Evolutionary conservation across 1,140 invertebrate species (phyloP).

Genomic region (Colletes gigas): DNA sequence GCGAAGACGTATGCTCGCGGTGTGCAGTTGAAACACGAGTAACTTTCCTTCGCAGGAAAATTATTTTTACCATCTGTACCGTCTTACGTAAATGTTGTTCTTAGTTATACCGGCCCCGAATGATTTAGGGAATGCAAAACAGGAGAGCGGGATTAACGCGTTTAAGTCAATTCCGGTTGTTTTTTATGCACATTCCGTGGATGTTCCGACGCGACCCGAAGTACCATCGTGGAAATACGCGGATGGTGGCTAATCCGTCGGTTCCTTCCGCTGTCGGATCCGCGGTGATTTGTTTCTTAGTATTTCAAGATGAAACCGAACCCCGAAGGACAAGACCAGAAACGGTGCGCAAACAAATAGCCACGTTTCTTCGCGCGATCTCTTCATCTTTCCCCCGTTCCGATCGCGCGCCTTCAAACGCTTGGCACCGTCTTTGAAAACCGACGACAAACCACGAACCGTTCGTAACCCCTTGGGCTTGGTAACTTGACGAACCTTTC

Average conservation of each 20-base stretch:
- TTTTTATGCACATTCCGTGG: constrained; percentile 35
- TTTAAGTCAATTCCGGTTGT: constrained; percentile 32
- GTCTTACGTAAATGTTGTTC: constrained; percentile 33
- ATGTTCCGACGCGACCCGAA: constrained; percentile 1
- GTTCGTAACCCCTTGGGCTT: too few relatives aligned
- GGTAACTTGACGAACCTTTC: too few relatives aligned
- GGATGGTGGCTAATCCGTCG: constrained; percentile 24
- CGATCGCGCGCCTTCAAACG: background rate
- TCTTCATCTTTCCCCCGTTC: background rate
- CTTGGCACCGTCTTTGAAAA: background rate
- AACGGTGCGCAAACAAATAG: constrained; percentile 45
- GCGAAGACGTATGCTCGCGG: too few relatives aligned
- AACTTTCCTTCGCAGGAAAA: background rate
- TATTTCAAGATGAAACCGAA: constrained; percentile 35
- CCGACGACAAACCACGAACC: too few relatives aligned
- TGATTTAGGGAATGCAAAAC: constrained; percentile 36
- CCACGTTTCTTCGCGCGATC: constrained; percentile 14
- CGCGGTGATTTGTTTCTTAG: constrained; percentile 46
- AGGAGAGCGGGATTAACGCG: constrained; percentile 13
- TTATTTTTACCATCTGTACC: constrained; percentile 38
- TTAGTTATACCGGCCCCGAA: constrained; percentile 1
- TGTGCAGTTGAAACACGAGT: background rate
- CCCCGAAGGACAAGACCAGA: constrained; percentile 15
- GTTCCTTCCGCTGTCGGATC: constrained; percentile 30
- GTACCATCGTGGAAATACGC: background rate